Conservation (phyloP, 30 jellyfish, hydroid and myxozoan species). For the Sanderia malayensis region DNA sequence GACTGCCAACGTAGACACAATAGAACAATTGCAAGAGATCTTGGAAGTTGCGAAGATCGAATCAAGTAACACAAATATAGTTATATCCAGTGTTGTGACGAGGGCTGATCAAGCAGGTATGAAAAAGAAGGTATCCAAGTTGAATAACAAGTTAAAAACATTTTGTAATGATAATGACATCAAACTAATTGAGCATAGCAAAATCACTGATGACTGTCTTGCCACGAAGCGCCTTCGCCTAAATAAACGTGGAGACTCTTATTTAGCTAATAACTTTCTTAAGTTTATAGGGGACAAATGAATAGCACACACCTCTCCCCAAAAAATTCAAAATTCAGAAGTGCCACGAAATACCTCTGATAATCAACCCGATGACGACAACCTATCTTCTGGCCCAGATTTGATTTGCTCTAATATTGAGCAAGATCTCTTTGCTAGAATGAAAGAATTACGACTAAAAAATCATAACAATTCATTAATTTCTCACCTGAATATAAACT, state of each 20-base stretch:
- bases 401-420: too few species aligned
- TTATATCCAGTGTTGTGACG: neutral
- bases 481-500: neutral
- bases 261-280: conserved; percentile 22
- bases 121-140: neutral
- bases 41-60: neutral
- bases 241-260: conserved; percentile 23
- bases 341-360: too few species aligned
- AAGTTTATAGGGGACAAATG: conserved; percentile 13
- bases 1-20: conserved; percentile 8
- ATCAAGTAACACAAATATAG: neutral
- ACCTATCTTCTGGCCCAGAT: too few species aligned
- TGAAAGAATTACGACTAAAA: neutral
- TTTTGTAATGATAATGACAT: neutral
- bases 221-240: conserved; percentile 32
- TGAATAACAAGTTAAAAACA: neutral
- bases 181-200: neutral
- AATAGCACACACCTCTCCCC: too few species aligned
- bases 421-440: neutral
- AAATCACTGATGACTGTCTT: conserved; percentile 4
- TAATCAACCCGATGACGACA: too few species aligned
- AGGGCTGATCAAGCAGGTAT: neutral
- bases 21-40: conserved; percentile 1
- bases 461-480: neutral
- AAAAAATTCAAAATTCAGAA: neutral